Evolutionary conservation across 2,888 invertebrate species (phyloP), one percentile per base, ranked within the genome.

Genomic region (Tetropium fuscum): DNA sequence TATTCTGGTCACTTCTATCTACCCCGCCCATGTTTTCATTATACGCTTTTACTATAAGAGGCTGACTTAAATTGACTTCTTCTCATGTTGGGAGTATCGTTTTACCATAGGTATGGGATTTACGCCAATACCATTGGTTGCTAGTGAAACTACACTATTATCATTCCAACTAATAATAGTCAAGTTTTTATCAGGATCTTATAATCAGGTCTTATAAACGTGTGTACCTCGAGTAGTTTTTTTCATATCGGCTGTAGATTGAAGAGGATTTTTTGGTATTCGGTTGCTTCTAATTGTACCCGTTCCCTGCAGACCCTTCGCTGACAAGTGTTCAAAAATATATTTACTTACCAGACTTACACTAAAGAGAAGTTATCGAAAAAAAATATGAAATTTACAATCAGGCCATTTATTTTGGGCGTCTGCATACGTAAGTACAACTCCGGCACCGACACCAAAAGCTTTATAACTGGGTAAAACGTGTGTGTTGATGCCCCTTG

Each of bases 341-440:
- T n/a, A n/a, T n/a, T n/a, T n/a, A n/a, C n/a, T n/a, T n/a, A n/a
- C n/a, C n/a, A n/a, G n/a, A n/a, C n/a, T n/a, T n/a, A n/a, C n/a
- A n/a, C n/a, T n/a, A n/a, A n/a, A n/a, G n/a, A 22, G 22, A 22
- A 22, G 19, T 48, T 55, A 38, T 55, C 55, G 22, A 41, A 55
- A 55, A 18, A 43, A 55, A 20, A 55, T n/a, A 16, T 45, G 38
- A 32, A 47, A 55, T 40, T 19, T 25, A 18, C 22, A 36, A 20
- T 36, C 10, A 10, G 22, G 3, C 36, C 51, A 51, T 30, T 16
- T 32, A 4, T 7, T 22, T 54, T 27, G 16, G 3, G 3, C 11
- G 3, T 40, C 16, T 2, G 40, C 4, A 40, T 40, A 40, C 8
- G 8, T 15, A 2, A 40, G 8, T n/a, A n/a, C n/a, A n/a, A n/a